phyloP scores from a whole-genome alignment of 1,140 invertebrate genomes.

The Cardiocondyla obscurior region DNA sequence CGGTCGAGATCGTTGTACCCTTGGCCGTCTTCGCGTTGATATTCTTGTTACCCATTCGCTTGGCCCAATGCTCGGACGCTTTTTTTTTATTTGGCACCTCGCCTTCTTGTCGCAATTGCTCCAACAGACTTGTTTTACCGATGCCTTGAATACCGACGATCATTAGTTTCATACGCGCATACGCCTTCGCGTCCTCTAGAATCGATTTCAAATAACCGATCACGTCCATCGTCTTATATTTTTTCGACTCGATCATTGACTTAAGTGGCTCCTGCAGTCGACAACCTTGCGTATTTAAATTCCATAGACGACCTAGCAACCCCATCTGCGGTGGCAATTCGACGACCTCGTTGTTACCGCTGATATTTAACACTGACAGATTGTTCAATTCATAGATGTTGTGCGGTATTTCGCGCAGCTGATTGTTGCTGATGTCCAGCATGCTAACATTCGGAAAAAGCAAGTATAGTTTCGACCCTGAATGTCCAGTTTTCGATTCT shows the following conservation, averaged over 20 bases:
- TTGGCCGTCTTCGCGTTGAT: slow-evolving; percentile 90
- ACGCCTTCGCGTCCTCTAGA: slow-evolving; percentile 95
- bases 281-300: slow-evolving; percentile 96
- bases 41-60: slow-evolving; percentile 95
- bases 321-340: slow-evolving; percentile 98
- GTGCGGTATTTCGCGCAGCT: slow-evolving; percentile 90
- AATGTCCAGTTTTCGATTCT: slow-evolving; percentile 71
- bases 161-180: slow-evolving; percentile 98
- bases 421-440: slow-evolving; percentile 97
- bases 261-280: slow-evolving; percentile 94
- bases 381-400: slow-evolving; percentile 94
- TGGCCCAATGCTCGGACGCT: slow-evolving; percentile 95
- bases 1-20: slow-evolving; percentile 95
- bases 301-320: slow-evolving; percentile 96
- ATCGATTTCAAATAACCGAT: slow-evolving; percentile 97
- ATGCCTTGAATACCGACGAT: slow-evolving; percentile 97
- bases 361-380: slow-evolving; percentile 97
- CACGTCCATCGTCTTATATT: slow-evolving; percentile 98
- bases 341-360: slow-evolving; percentile 93
- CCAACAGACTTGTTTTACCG: slow-evolving; percentile 92
- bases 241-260: slow-evolving; percentile 96
- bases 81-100: slow-evolving; percentile 90
- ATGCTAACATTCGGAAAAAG: slow-evolving; percentile 97
- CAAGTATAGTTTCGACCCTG: slow-evolving; percentile 83
- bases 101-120: slow-evolving; percentile 94